Base-by-base conservation (phyloP, 2,888 invertebrate species). In the Tetranychus truncatus region DNA sequence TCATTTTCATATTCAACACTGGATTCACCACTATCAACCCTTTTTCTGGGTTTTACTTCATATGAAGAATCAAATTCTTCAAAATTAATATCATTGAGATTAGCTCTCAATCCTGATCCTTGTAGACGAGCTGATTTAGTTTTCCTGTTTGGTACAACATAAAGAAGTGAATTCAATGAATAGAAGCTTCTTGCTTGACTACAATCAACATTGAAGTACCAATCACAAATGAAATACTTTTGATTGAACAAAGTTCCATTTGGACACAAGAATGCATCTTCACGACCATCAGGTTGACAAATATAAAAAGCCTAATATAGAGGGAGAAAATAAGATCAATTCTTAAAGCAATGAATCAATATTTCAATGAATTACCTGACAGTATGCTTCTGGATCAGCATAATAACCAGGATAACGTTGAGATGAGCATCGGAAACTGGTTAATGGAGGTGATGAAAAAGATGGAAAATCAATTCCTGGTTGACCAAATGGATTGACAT, bases 181-280 rank as follows among this genome's bases (percentile, higher is more conserved):
- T 69, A 69, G 20, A 69, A 69, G 34, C 20, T 69, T 69, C 34
- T n/a, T 24, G 69, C 18, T 21, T n/a, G 21, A 24, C 20, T 24
- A 21, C 69, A 69, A 24, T 69, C 69, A 20, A 69, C 69, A 21
- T 69, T 69, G 21, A 20, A 69, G 21, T 69, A 69, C 69, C 69
- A 76, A 65, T 76, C 76, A 66, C 76, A 76, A 1, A 75, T 75
- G 73, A 75, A 72, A 6, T 72, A 73, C 67, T 76, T 75, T 66
- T 76, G 76, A 67, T 76, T 75, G 44, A 74, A 76, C 18, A 76
- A 55, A 5, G 76, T 76, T 6, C 75, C 74, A 66, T 76, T 76
- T 44, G 76, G 76, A 75, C 76, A 76, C 18, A 76, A 71, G 24
- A 76, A 76, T 24, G 75, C 75, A 34, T 75, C 75, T 72, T 76